A percentile compares a stretch with the other conserved stretches of the same genome.
Evolutionary conservation across 2,888 invertebrate genomes (phyloP).

Genomic region (Coremacera marginata): DNA sequence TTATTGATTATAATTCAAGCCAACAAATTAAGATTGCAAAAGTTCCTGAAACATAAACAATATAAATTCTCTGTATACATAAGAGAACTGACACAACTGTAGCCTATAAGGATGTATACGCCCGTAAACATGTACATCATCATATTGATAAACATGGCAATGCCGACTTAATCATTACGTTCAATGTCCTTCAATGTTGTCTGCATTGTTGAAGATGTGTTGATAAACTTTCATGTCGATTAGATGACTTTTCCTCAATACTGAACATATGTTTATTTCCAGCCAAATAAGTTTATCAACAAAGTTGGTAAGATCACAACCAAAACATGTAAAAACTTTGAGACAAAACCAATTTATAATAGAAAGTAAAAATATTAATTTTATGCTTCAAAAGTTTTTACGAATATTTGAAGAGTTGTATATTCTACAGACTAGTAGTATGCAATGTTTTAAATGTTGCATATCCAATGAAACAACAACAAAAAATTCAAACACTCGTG

Average conservation of each 20-base stretch:
- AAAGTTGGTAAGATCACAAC: background rate
- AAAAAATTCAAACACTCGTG: too few relatives aligned
- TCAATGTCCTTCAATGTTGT: background rate
- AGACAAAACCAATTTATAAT: background rate
- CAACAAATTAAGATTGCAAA: background rate
- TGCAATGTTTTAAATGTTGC: too few relatives aligned
- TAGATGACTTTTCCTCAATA: too few relatives aligned
- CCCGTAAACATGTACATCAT: constrained; percentile 28
- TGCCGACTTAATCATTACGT: constrained; percentile 23
- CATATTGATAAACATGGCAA: constrained; percentile 33
- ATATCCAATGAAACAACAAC: too few relatives aligned
- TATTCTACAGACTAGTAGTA: too few relatives aligned
- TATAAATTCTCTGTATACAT: constrained; percentile 26
- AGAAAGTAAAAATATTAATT: too few relatives aligned
- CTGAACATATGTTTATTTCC: background rate
- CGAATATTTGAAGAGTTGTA: too few relatives aligned
- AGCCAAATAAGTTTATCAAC: background rate
- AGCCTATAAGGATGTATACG: constrained; percentile 27
- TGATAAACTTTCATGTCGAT: too few relatives aligned
- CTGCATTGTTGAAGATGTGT: background rate
- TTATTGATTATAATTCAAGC: too few relatives aligned
- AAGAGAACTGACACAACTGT: constrained; percentile 21
- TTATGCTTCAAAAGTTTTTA: too few relatives aligned
- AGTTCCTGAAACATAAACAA: background rate
- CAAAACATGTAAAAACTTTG: background rate